Evolutionary conservation across 2,797 vertebrate genomes (phyloP), one percentile per base, ranked within the genome.

Genomic region (Paramormyrops hopkinsi): DNA sequence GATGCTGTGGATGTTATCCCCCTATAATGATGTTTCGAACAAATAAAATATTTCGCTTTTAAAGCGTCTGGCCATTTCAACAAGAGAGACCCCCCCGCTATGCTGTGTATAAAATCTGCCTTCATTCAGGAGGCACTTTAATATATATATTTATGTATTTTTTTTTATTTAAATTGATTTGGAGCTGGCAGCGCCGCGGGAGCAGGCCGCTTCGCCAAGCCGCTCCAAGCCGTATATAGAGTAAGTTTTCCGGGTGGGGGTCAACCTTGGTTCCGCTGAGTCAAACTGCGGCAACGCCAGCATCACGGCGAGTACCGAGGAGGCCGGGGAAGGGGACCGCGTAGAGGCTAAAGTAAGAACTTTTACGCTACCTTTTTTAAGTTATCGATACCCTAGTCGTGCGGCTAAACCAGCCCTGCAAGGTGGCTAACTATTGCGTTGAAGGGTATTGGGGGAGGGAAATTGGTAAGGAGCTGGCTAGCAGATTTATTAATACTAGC

Each of bases 281-380:
- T 89, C 89, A 89, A 89, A 87, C 89, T 89, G 85, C 89, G 89
- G 76, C 89, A 90, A 89, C 91, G 88, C 90, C 88, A 69, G 88
- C 83, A 91, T 93, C 89, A 87, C 90, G 90, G 90, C 93, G 50
- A 90, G 82, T 89, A 92, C 93, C 88, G 90, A 87, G 89, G 91
- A 92, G 91, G 92, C 94, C 93, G 94, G 90, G 91, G 94, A 95
- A 92, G 95, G 95, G 93, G 96, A 96, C 93, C 94, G 95, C 94
- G 92, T 93, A 90, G 94, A 95, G 95, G 95, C 96, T 93, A 95
- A 94, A 92, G 91, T 94, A 93, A 93, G 93, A 92, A 69, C 92
- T 87, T 90, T 91, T 54, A 53, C 83, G 22, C 90, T 91, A 86
- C 90, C 44, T 53, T 85, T 0, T 88, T 79, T 65, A 54, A 90